Evolutionary conservation across 2,113 vertebrate species (phyloP), one percentile per base, ranked within the genome.

Genomic region (Lepidothrix coronata): DNA sequence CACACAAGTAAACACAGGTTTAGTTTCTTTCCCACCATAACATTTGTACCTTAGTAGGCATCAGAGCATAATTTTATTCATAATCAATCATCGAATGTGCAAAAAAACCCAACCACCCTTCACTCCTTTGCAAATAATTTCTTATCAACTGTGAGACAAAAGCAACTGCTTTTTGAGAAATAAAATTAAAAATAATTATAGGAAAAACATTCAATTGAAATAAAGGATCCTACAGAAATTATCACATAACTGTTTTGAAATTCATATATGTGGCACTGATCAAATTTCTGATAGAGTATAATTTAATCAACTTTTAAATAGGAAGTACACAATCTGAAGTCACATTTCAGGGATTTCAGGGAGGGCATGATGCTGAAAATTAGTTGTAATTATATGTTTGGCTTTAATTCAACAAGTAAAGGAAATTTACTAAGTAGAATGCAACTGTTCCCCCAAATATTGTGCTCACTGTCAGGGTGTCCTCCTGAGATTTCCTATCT

Each of bases 401-500:
- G 39, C 48, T 55, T 77, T 39, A 82, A 84, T 89, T 91, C 58
- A 82, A n/a, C 57, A 83, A 85, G 52, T 16, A 96, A 65, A 94
- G 48, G 66, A 93, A 88, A 77, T 76, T 16, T 76, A 18, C 44
- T 71, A 55, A 75, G 54, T 6, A 70, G 54, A 54, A 78, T 27
- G 19, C 48, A 94, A 67, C 25, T 13, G 7, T 22, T 52, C 49
- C 51, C 73, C 31, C 16, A 81, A 30, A 96, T 43, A 24, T 9
- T 31, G 55, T 30, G 52, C 61, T 78, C 23, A 25, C 58, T 94
- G 49, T 80, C 41, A 67, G 39, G 20, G 66, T 33, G 31, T 25
- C 88, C 91, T 88, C 43, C 28, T 92, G 55, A 51, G 51, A 37
- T 75, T 94, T 96, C 70, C 89, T 88, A 61, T 85, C 91, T 89